Evolutionary conservation across 2,113 vertebrate species (phyloP).

Genomic region (Epinephelus fuscoguttatus): DNA sequence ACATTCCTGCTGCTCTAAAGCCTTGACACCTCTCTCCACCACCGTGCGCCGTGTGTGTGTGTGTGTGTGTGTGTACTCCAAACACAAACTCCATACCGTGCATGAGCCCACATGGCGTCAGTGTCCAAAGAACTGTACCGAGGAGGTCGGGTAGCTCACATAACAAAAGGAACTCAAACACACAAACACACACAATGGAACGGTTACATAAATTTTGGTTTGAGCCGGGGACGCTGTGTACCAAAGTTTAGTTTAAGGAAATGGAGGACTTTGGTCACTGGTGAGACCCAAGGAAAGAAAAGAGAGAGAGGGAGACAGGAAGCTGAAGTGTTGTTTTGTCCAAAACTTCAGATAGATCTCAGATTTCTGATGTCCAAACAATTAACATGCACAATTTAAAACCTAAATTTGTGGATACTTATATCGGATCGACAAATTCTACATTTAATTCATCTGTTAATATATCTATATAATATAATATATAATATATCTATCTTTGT

Average conservation of each 20-base stretch:
- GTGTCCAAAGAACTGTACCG: slow-evolving; percentile 42
- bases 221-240: slow-evolving; percentile 38
- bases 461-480: too few species aligned
- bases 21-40: slow-evolving; percentile 40
- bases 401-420: neutral
- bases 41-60: slow-evolving; percentile 10
- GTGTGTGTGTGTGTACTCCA: slow-evolving; percentile 38
- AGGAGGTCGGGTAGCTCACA: slow-evolving; percentile 63
- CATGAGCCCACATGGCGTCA: slow-evolving; percentile 58
- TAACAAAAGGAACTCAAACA: slow-evolving; percentile 45
- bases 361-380: neutral
- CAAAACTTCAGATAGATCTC: neutral
- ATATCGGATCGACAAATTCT: too few species aligned
- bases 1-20: slow-evolving; percentile 70
- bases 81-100: slow-evolving; percentile 54
- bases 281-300: neutral
- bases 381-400: neutral
- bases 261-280: slow-evolving; percentile 61
- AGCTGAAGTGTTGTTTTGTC: neutral
- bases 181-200: slow-evolving; percentile 44
- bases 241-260: slow-evolving; percentile 69
- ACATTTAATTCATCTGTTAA: too few species aligned
- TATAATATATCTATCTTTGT: too few species aligned
- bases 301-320: neutral
- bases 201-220: slow-evolving; percentile 63